Conservation (phyloP, 1,140 invertebrate genomes). For the Drosophila orena region DNA sequence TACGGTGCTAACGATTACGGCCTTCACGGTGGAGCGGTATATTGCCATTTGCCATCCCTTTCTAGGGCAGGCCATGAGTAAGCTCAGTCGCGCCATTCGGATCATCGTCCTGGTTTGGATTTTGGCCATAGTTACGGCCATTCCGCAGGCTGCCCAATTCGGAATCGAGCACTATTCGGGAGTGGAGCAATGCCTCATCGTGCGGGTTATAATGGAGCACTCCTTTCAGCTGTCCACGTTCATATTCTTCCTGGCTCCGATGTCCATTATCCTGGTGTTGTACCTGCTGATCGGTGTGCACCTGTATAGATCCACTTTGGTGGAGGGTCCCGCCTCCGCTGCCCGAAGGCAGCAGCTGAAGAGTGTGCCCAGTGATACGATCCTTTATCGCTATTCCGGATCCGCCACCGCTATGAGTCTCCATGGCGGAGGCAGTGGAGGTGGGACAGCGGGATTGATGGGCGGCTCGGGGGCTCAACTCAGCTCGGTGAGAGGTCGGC, state of each 20-base stretch:
- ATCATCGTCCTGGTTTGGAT: slow-evolving; percentile 90
- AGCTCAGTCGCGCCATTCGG: slow-evolving; percentile 89
- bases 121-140: slow-evolving; percentile 89
- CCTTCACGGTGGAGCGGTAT: slow-evolving; percentile 97
- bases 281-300: slow-evolving; percentile 90
- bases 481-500: slow-evolving; percentile 76
- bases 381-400: slow-evolving; percentile 84
- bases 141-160: slow-evolving; percentile 92
- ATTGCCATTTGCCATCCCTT: slow-evolving; percentile 97
- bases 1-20: slow-evolving; percentile 95
- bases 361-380: slow-evolving; percentile 86
- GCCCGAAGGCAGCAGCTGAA: slow-evolving; percentile 56
- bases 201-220: slow-evolving; percentile 86
- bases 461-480: slow-evolving; percentile 61
- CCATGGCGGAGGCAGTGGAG: slow-evolving; percentile 11
- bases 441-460: neutral
- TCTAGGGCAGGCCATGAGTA: slow-evolving; percentile 93
- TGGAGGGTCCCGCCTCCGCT: slow-evolving; percentile 53
- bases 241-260: slow-evolving; percentile 92
- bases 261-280: slow-evolving; percentile 90
- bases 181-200: slow-evolving; percentile 86
- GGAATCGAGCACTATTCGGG: slow-evolving; percentile 87
- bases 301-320: slow-evolving; percentile 85
- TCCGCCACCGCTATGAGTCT: slow-evolving; percentile 26
- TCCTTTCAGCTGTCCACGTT: slow-evolving; percentile 90